Evolutionary conservation across 2,113 vertebrate species (phyloP).

Genomic region (Muntiacus muntjak): DNA sequence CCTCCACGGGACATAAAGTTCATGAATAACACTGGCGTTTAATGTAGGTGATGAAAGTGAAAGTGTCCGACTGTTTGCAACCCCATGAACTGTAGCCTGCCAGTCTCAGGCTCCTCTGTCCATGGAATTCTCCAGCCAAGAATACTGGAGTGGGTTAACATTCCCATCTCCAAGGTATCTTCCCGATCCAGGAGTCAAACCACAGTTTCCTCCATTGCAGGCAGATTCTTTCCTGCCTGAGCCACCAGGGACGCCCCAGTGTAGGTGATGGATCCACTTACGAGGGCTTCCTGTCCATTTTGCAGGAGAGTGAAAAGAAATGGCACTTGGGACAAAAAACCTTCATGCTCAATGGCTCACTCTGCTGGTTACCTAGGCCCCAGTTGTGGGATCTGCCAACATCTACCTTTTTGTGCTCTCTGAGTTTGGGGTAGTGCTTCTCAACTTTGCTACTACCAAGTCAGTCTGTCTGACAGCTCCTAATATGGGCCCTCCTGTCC

Average conservation of each 20-base stretch:
- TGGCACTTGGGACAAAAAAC: not conserved
- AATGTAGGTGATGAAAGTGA: not conserved
- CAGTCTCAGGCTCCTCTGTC: not conserved
- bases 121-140: not conserved
- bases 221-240: not conserved
- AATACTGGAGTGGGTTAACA: not conserved
- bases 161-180: not conserved
- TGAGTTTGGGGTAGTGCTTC: not conserved
- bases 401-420: not conserved
- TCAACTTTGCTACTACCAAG: not conserved
- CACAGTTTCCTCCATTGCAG: accelerated
- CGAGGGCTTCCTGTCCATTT: not conserved
- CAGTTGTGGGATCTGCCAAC: not conserved
- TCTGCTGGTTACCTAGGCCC: not conserved
- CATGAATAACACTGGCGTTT: not conserved
- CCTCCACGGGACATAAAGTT: not conserved
- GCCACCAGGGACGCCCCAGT: not conserved
- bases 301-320: not conserved
- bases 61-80: not conserved
- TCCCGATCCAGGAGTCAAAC: not conserved
- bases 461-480: not conserved
- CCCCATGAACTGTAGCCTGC: not conserved
- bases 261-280: not conserved
- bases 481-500: not conserved
- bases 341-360: not conserved